These are phyloP conservation scores for Cyprinodon diabolis DNA, from an alignment of 2,797 vertebrate genomes.

Conservation along the genomic window DNA sequence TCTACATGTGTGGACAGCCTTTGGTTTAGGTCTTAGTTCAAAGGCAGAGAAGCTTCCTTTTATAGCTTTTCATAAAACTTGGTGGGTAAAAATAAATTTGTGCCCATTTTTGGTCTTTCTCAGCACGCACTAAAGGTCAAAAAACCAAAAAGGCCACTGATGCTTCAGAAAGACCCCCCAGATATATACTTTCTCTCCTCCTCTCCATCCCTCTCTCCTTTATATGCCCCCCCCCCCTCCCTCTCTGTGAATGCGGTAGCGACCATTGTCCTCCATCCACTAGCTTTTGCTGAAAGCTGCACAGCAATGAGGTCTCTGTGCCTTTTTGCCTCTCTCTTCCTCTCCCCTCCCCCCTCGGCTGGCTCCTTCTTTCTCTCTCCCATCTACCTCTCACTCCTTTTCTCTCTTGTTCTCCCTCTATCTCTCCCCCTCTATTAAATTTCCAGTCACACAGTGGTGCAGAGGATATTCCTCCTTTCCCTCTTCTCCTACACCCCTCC, in stretches of 20 bases:
- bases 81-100: slow-evolving; percentile 57
- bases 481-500: slow-evolving; percentile 54
- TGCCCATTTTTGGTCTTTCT: slow-evolving; percentile 49
- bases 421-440: slow-evolving; percentile 80
- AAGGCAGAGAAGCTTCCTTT: slow-evolving; percentile 5
- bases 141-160: slow-evolving; percentile 70
- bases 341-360: slow-evolving; percentile 59
- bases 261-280: slow-evolving; percentile 78
- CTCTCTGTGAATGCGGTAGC: slow-evolving; percentile 71
- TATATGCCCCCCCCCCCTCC: slow-evolving; percentile 34
- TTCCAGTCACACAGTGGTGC: slow-evolving; percentile 89
- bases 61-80: slow-evolving; percentile 21
- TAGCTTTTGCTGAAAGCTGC: slow-evolving; percentile 76
- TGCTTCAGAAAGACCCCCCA: slow-evolving; percentile 70
- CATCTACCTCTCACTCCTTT: slow-evolving; percentile 18
- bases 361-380: slow-evolving; percentile 29
- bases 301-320: slow-evolving; percentile 82
- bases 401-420: slow-evolving; percentile 44
- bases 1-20: slow-evolving; percentile 33
- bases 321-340: slow-evolving; percentile 76
- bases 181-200: slow-evolving; percentile 51
- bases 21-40: slow-evolving; percentile 1
- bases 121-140: slow-evolving; percentile 71
- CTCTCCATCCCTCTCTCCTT: slow-evolving; percentile 28
- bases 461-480: slow-evolving; percentile 85